Percentiles rank a stretch among this genome's conserved stretches.
Evolutionary conservation across 2,113 vertebrate species (phyloP).

Genomic region (Rhinoderma darwinii): DNA sequence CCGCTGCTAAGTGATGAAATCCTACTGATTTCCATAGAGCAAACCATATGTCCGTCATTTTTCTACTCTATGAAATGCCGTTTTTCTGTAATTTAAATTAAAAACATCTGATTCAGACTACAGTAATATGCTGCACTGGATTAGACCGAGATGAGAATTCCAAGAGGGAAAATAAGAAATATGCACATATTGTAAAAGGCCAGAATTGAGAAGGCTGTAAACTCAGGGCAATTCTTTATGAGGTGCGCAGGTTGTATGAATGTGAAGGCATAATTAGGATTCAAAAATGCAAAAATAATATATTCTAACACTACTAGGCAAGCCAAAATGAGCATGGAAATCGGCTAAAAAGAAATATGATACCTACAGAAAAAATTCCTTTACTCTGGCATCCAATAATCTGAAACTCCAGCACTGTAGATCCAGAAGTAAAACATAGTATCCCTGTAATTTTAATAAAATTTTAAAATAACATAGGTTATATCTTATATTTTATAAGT

Average conservation of each 20-base stretch:
- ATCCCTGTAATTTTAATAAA: too few relatives aligned
- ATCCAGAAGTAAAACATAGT: too few relatives aligned
- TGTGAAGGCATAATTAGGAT: neutral
- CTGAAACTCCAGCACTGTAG: too few relatives aligned
- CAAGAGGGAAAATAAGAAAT: conserved; percentile 1
- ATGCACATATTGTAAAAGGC: neutral
- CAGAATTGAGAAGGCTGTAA: neutral
- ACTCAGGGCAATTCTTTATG: conserved; percentile 18
- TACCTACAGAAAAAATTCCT: neutral
- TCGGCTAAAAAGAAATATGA: neutral
- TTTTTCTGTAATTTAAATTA: conserved; percentile 35
- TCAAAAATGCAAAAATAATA: conserved; percentile 16
- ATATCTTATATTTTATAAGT: too few relatives aligned
- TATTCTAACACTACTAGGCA: neutral
- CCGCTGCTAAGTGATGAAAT: conserved; percentile 31
- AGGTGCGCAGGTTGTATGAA: conserved; percentile 10
- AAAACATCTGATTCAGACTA: conserved; percentile 37
- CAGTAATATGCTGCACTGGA: neutral
- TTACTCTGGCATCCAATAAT: neutral
- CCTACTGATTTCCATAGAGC: conserved; percentile 18
- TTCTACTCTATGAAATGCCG: conserved; percentile 34
- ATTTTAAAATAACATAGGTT: too few relatives aligned
- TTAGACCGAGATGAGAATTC: neutral
- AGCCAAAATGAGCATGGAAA: neutral
- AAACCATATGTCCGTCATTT: conserved; percentile 15